Evolutionary conservation across 2,113 vertebrate genomes (phyloP).

Genomic region (Cavia porcellus): DNA sequence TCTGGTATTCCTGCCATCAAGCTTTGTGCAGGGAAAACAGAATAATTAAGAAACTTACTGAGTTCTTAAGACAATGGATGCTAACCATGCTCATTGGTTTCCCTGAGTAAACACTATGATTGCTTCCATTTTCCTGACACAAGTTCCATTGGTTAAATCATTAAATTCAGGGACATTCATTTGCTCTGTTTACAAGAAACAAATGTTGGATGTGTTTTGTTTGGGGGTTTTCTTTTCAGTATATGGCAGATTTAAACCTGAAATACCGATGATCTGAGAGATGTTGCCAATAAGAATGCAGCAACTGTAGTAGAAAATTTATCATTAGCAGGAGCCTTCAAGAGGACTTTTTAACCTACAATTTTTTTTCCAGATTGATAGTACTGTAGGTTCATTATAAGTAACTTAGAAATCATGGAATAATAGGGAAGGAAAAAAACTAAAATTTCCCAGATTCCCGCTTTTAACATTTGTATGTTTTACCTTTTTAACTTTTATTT

Average conservation of each 20-base stretch:
- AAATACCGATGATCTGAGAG: conserved; percentile 10
- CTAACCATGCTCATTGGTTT: background rate
- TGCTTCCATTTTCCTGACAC: background rate
- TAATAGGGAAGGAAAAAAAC: background rate
- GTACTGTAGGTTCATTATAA: background rate
- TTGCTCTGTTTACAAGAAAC: background rate
- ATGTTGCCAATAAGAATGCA: background rate
- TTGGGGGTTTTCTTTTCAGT: background rate
- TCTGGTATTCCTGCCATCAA: background rate
- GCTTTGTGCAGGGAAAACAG: background rate
- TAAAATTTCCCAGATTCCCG: conserved; percentile 3
- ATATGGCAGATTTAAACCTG: conserved; percentile 5
- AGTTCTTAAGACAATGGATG: background rate
- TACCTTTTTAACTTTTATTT: conserved; percentile 45
- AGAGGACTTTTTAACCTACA: background rate
- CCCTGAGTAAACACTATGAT: background rate
- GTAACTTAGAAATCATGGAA: background rate
- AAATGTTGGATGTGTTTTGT: background rate
- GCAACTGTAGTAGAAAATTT: background rate
- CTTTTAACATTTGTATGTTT: conserved; percentile 58
- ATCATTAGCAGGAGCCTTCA: background rate
- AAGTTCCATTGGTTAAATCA: background rate
- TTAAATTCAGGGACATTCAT: background rate
- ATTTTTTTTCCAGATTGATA: background rate
- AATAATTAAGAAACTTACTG: background rate